A percentile compares a stretch with the other conserved stretches of the same genome.
Evolutionary conservation across 2,797 vertebrate genomes (phyloP).

Genomic region (Delichon dasypus): DNA sequence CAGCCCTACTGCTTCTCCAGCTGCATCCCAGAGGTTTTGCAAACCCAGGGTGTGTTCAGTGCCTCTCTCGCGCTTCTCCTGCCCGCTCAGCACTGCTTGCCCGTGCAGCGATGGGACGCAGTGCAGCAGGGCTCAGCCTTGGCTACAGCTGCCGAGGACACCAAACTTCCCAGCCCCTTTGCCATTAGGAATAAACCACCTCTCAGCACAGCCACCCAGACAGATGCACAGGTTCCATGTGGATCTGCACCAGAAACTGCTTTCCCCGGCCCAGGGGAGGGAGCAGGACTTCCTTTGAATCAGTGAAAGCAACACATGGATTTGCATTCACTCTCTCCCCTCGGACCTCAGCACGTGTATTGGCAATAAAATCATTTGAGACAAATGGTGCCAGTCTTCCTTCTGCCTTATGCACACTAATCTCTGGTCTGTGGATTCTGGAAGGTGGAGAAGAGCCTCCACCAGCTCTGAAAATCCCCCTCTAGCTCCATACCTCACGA

Average conservation of each 20-base stretch:
- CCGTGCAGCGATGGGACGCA: fast-evolving
- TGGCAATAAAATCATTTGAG: not conserved
- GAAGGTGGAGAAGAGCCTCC: not conserved
- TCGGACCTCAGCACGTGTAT: not conserved
- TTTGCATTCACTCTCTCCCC: not conserved
- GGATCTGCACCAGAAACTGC: not conserved
- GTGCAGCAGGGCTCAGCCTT: not conserved
- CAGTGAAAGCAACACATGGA: not conserved
- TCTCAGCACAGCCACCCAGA: not conserved
- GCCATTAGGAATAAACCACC: not conserved
- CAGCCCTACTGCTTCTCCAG: not conserved
- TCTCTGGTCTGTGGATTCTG: not conserved
- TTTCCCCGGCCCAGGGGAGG: not conserved
- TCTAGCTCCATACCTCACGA: not conserved
- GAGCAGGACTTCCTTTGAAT: not conserved
- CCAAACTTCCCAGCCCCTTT: not conserved
- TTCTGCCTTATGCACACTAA: not conserved
- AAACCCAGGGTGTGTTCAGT: not conserved
- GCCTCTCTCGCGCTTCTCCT: not conserved
- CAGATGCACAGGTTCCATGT: not conserved
- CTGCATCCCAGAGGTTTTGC: not conserved
- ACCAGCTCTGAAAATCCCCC: not conserved
- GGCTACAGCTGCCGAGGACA: not conserved
- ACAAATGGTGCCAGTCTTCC: not conserved
- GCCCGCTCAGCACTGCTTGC: not conserved